These are phyloP conservation scores for Ochlodes sylvanus DNA, from an alignment of 2,888 invertebrate species.

Conservation along the genomic window DNA sequence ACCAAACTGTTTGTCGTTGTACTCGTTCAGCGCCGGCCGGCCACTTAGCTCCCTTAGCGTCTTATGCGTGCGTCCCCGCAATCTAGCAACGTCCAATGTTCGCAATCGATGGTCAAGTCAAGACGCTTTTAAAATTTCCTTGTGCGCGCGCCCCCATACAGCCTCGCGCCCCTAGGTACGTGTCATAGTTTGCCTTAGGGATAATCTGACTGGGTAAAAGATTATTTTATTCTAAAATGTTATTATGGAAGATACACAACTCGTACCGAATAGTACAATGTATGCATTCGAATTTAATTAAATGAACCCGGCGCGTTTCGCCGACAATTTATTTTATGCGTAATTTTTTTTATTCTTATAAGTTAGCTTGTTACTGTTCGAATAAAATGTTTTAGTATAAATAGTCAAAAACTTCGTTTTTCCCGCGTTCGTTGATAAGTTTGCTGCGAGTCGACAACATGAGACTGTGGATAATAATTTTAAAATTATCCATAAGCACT, in stretches of 20 bases:
- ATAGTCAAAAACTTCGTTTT: conserved; percentile 16
- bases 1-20: no score
- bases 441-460: conserved; percentile 20
- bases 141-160: no score
- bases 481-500: not conserved
- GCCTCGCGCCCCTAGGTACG: no score
- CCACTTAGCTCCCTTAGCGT: no score
- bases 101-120: no score
- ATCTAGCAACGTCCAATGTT: no score
- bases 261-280: conserved; percentile 68
- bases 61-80: no score
- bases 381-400: conserved; percentile 18
- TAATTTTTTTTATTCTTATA: conserved; percentile 18
- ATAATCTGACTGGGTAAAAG: no score
- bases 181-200: no score
- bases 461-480: not conserved
- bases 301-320: not conserved
- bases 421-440: conserved; percentile 1
- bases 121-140: no score
- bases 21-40: no score
- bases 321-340: conserved; percentile 13
- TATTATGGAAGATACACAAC: conserved; percentile 4
- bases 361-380: conserved; percentile 21
- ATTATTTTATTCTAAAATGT: conserved; percentile 4
- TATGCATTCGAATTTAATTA: conserved; percentile 55